phyloP scores from a whole-genome alignment of 2,888 invertebrate genomes.

The Drymonia ruficornis region DNA sequence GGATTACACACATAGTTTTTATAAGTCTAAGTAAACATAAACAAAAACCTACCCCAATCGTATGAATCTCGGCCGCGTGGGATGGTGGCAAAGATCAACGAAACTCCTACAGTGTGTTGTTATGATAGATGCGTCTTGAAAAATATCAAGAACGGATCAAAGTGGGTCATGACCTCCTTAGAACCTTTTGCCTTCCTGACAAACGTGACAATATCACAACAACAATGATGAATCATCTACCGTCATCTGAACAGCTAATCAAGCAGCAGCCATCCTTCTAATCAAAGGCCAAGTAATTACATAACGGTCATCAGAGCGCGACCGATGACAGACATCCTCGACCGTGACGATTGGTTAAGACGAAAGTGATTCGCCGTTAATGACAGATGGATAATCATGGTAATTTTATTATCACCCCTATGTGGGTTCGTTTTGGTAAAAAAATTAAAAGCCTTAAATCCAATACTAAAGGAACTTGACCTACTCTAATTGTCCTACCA shows the following conservation, averaged over 20 bases:
- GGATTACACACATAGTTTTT: too few species aligned
- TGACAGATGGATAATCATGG: neutral
- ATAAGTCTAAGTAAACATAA: too few species aligned
- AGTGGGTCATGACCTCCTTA: neutral
- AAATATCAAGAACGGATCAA: neutral
- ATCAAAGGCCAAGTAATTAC: slow-evolving; percentile 9
- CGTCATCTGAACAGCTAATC: neutral
- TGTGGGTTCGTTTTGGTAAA: too few species aligned
- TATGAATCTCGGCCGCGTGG: too few species aligned
- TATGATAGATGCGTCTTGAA: too few species aligned
- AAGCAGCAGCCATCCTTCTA: neutral
- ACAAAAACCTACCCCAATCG: too few species aligned
- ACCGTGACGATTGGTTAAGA: slow-evolving; percentile 2
- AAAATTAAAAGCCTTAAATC: too few species aligned
- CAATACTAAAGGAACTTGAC: too few species aligned
- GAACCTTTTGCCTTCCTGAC: neutral
- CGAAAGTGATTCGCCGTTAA: slow-evolving; percentile 1
- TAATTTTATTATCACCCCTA: too few species aligned
- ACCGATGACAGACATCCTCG: slow-evolving; percentile 4
- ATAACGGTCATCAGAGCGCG: slow-evolving; percentile 10
- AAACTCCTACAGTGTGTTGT: neutral
- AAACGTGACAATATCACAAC: neutral
- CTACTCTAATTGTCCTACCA: too few species aligned
- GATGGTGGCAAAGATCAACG: too few species aligned
- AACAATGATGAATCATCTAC: neutral